Conservation (phyloP, 2,113 vertebrate species). For the Phaethornis superciliosus region DNA sequence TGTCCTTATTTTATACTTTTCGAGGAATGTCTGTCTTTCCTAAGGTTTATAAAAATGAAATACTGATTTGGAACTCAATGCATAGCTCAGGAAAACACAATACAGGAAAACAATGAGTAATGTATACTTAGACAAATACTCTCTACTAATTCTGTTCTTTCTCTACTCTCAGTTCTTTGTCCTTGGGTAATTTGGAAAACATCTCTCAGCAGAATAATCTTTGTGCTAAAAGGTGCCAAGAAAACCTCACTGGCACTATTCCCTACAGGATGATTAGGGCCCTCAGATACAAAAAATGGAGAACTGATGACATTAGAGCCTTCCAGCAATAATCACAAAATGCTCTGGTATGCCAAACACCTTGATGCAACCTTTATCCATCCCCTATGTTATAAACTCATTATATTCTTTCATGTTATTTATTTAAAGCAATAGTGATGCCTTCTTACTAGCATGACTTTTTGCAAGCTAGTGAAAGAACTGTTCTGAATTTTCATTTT, state of each 20-base stretch:
- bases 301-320: not conserved
- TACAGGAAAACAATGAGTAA: not conserved
- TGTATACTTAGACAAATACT: not conserved
- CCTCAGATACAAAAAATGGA: not conserved
- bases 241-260: not conserved
- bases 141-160: not conserved
- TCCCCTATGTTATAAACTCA: not conserved
- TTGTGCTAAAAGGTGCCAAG: constrained; percentile 13
- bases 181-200: not conserved
- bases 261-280: not conserved
- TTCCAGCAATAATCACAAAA: accelerated
- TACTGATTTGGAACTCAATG: not conserved
- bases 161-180: not conserved
- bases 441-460: not conserved
- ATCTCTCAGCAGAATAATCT: not conserved
- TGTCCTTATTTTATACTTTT: not conserved
- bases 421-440: not conserved
- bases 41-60: not conserved
- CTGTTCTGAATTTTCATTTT: not conserved
- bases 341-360: not conserved
- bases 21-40: not conserved
- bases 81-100: not conserved
- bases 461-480: not conserved
- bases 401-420: not conserved
- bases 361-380: not conserved